Percentiles rank a stretch among this genome's conserved stretches.
These are phyloP conservation scores for Brachycybe producta DNA, from an alignment of 2,888 invertebrate species.

Conservation along the genomic window DNA sequence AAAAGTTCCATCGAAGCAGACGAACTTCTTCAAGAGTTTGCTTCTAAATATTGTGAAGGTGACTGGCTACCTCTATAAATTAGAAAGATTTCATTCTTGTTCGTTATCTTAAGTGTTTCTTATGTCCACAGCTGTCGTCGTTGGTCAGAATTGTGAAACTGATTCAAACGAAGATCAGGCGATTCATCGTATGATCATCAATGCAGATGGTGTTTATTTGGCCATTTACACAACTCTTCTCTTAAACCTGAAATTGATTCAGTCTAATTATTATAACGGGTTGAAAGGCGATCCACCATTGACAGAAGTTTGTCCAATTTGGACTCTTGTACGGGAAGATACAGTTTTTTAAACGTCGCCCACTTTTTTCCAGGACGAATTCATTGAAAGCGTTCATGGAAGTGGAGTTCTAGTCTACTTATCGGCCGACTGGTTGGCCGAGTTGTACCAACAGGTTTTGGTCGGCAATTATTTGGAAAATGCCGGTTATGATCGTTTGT, in stretches of 20 bases:
- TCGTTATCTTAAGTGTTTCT: background rate
- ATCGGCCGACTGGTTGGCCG: constrained; percentile 84
- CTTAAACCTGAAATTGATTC: constrained; percentile 64
- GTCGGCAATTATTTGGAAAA: constrained; percentile 55
- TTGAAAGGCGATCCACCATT: constrained; percentile 36
- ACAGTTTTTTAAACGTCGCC: too few species aligned
- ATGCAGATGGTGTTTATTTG: constrained; percentile 87
- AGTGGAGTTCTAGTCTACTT: constrained; percentile 85
- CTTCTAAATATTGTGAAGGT: constrained; percentile 80
- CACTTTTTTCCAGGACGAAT: constrained; percentile 52
- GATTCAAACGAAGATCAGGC: too few species aligned
- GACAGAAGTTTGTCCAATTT: constrained; percentile 41
- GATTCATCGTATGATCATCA: constrained; percentile 48
- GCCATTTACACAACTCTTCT: constrained; percentile 75
- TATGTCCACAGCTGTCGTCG: background rate
- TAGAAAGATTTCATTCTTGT: too few species aligned
- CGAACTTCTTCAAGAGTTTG: constrained; percentile 79
- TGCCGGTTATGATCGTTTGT: constrained; percentile 48
- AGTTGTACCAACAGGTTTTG: constrained; percentile 76
- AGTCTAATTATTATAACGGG: constrained; percentile 46
- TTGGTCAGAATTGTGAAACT: background rate
- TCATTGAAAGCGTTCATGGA: constrained; percentile 81
- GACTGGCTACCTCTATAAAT: constrained; percentile 26
- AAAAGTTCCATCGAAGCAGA: constrained; percentile 78
- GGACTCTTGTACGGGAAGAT: too few species aligned